Percentiles rank a stretch among this genome's conserved stretches.
phyloP scores from a whole-genome alignment of 2,797 vertebrate genomes.

The Neostethus bicornis region DNA sequence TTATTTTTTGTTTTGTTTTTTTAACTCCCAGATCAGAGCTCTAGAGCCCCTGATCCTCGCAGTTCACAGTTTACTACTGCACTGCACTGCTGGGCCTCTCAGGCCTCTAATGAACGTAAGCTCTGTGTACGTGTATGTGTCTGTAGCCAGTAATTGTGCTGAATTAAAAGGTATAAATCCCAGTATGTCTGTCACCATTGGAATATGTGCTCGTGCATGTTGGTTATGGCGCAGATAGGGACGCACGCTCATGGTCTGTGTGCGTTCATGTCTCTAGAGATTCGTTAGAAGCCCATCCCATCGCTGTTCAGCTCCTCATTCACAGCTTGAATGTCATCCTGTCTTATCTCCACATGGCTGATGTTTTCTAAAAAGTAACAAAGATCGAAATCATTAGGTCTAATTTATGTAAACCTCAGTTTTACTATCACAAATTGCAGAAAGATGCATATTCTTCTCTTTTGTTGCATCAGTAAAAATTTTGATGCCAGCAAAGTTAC shows the following conservation, averaged over 20 bases:
- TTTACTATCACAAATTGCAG: background rate
- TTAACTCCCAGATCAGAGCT: constrained; percentile 95
- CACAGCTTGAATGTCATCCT: constrained; percentile 50
- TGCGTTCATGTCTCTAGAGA: constrained; percentile 22
- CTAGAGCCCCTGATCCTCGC: constrained; percentile 97
- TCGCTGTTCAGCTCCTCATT: constrained; percentile 50
- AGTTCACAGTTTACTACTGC: constrained; percentile 98
- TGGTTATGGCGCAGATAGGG: constrained; percentile 10
- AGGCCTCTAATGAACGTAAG: constrained; percentile 95
- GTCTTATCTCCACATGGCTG: constrained; percentile 29
- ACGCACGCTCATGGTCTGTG: constrained; percentile 20
- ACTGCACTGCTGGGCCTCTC: constrained; percentile 94
- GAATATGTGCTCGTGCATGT: constrained; percentile 41
- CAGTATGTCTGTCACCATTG: constrained; percentile 7
- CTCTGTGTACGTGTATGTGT: constrained; percentile 54
- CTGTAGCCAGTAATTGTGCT: background rate
- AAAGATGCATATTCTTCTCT: background rate
- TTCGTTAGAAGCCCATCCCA: constrained; percentile 55
- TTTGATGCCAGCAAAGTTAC: background rate
- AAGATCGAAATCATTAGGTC: background rate
- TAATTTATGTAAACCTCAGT: background rate
- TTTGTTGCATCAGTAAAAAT: background rate
- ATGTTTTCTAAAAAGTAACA: background rate
- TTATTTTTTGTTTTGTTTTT: constrained; percentile 65
- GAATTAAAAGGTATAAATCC: background rate